Conservation (phyloP, 2,797 vertebrate genomes). For the Mormyrops attenuatus region DNA sequence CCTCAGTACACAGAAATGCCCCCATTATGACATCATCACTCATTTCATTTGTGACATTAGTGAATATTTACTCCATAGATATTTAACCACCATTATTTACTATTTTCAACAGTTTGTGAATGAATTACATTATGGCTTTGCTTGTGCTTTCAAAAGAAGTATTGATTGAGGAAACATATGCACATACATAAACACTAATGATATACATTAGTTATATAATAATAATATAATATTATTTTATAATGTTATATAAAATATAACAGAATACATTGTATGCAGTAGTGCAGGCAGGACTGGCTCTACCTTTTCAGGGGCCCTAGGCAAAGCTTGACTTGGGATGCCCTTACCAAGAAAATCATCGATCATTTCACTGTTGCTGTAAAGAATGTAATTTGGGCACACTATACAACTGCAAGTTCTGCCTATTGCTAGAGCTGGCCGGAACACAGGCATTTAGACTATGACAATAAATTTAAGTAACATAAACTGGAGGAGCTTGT, state of each 20-base stretch:
- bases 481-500: not conserved
- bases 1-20: not conserved
- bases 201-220: not conserved
- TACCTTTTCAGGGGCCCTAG: not conserved
- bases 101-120: not conserved
- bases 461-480: not conserved
- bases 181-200: not conserved
- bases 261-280: not conserved
- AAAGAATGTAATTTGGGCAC: not conserved
- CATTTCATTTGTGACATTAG: not conserved
- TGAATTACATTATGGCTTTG: not conserved
- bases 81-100: not conserved
- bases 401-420: not conserved
- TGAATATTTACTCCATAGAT: not conserved
- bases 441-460: not conserved
- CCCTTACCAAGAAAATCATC: not conserved
- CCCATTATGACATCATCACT: not conserved
- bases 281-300: not conserved
- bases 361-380: not conserved
- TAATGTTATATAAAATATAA: not conserved
- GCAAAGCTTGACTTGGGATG: not conserved
- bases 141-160: not conserved
- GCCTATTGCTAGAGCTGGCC: not conserved
- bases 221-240: no score
- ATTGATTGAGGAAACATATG: not conserved